phyloP scores from a whole-genome alignment of 2,113 vertebrate species.

The Ptychochromis oligacanthus region DNA sequence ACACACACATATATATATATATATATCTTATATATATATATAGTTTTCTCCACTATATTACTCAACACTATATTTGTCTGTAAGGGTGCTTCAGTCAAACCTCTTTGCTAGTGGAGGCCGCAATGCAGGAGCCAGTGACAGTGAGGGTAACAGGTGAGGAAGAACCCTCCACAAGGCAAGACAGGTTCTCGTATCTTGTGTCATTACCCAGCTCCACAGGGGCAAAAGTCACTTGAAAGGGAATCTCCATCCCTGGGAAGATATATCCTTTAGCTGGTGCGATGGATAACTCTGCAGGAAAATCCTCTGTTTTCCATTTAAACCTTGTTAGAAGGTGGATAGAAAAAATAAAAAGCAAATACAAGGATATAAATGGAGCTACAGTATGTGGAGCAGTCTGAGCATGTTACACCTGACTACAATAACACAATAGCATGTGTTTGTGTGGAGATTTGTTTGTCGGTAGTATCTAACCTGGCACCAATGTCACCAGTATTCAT shows the following conservation, averaged over 20 bases:
- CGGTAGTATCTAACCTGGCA: conserved; percentile 68
- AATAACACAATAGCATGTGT: neutral
- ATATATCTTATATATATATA: no score
- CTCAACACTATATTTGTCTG: neutral
- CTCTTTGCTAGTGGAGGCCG: conserved; percentile 79
- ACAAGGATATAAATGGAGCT: neutral
- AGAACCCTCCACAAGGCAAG: conserved; percentile 82
- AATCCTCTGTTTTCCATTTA: conserved; percentile 82
- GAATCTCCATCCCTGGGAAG: conserved; percentile 81
- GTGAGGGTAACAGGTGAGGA: conserved; percentile 76
- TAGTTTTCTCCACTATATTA: neutral
- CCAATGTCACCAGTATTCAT: conserved; percentile 84
- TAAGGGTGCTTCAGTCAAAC: conserved; percentile 61
- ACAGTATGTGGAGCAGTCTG: neutral
- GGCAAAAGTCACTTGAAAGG: conserved; percentile 82
- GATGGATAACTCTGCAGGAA: conserved; percentile 84
- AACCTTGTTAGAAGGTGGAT: conserved; percentile 77
- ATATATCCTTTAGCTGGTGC: conserved; percentile 84
- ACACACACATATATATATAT: no score
- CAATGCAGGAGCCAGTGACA: conserved; percentile 83
- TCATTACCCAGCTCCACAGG: conserved; percentile 80
- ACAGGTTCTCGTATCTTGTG: conserved; percentile 77
- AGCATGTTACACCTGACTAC: neutral
- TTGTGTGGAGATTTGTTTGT: neutral
- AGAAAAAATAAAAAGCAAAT: neutral